Evolutionary conservation across 2,888 invertebrate species (phyloP).

Genomic region (Pteria penguin): DNA sequence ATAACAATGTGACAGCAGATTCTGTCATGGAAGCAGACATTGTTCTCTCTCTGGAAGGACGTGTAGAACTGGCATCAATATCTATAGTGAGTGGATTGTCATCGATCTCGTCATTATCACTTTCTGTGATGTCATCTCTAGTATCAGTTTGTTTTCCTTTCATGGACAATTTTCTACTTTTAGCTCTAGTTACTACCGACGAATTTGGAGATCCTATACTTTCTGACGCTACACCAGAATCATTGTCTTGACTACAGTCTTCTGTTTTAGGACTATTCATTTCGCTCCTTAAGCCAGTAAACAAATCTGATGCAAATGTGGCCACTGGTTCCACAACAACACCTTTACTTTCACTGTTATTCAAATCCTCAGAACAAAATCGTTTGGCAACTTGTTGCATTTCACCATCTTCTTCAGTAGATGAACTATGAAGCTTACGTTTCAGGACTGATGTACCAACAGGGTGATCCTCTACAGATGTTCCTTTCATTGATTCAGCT

Average conservation of each 20-base stretch:
- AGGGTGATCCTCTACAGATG: background rate
- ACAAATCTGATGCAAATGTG: constrained; percentile 50
- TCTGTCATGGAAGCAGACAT: constrained; percentile 48
- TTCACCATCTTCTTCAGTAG: constrained; percentile 7
- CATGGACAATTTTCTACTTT: background rate
- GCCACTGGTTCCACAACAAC: constrained; percentile 70
- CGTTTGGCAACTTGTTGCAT: constrained; percentile 13
- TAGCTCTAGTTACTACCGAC: background rate
- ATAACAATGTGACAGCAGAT: constrained; percentile 67
- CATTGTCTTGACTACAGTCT: constrained; percentile 34
- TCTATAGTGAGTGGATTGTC: constrained; percentile 10
- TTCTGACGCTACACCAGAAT: constrained; percentile 55
- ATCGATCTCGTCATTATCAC: constrained; percentile 27
- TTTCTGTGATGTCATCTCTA: constrained; percentile 32
- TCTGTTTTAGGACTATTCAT: constrained; percentile 61
- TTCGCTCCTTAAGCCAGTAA: constrained; percentile 68
- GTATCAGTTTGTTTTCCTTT: background rate
- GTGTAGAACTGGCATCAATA: background rate
- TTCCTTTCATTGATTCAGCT: background rate
- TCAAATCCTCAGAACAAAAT: constrained; percentile 16
- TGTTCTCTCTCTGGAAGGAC: constrained; percentile 11
- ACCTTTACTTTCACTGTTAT: constrained; percentile 32
- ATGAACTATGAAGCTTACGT: background rate
- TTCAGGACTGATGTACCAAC: background rate
- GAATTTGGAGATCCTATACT: constrained; percentile 18